phyloP scores from a whole-genome alignment of 2,888 invertebrate genomes.

The Drosophila algonquin region DNA sequence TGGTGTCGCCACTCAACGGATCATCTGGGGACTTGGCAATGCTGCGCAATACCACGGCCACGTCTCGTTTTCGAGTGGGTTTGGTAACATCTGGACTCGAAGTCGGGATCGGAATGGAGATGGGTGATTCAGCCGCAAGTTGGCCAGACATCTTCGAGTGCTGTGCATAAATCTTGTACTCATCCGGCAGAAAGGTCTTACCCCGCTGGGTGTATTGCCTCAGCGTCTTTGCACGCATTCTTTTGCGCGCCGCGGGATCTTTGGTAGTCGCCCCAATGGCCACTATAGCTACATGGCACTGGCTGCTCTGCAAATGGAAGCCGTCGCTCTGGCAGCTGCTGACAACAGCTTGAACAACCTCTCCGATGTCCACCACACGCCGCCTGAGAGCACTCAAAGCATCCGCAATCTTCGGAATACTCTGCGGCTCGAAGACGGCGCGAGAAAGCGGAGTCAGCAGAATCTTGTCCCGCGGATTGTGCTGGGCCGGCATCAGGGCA shows the following conservation, averaged over 20 bases:
- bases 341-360: conserved; percentile 56
- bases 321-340: conserved; percentile 67
- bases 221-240: conserved; percentile 36
- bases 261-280: conserved; percentile 46
- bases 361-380: conserved; percentile 10
- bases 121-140: conserved; percentile 10
- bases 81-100: neutral
- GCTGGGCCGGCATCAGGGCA: conserved; percentile 14
- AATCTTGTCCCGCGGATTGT: conserved; percentile 42
- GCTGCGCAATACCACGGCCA: conserved; percentile 33
- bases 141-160: conserved; percentile 38
- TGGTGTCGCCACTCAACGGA: conserved; percentile 50
- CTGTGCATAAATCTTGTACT: conserved; percentile 43
- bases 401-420: conserved; percentile 47
- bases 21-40: conserved; percentile 47
- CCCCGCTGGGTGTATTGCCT: conserved; percentile 45
- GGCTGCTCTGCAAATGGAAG: conserved; percentile 54
- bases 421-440: conserved; percentile 49
- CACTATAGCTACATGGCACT: conserved; percentile 56
- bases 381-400: conserved; percentile 8
- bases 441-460: conserved; percentile 61
- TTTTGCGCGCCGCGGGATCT: conserved; percentile 20
- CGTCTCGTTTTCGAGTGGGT: neutral
- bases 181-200: conserved; percentile 37
- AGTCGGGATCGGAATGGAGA: neutral